Evolutionary conservation across 2,113 vertebrate species (phyloP), one percentile per base, ranked within the genome.

Genomic region (Oncorhynchus clarkii): DNA sequence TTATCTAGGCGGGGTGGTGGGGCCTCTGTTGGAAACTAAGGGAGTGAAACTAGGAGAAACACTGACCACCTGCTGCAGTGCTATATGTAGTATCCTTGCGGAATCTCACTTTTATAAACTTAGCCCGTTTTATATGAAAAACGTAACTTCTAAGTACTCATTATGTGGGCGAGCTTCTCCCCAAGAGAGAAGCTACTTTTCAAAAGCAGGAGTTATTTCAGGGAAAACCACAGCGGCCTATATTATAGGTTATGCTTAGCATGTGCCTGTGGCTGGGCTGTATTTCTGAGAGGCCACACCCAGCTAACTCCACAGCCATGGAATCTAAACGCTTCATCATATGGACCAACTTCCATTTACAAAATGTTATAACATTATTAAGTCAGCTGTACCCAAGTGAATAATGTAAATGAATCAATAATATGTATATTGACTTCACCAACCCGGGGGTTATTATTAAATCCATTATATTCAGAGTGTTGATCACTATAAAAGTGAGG

Each of bases 81-180:
- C 29, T 54, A 45, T 45, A 5, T 16, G 51, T 18, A 18, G 22
- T 16, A 62, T n/a, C n/a, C 11, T 62, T 2, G 14, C 29, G 26
- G 71, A 24, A 76, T 71, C 26, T 45, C 73, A 83, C 87, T 85
- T 85, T 20, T 79, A 83, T 71, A 29, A 54, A 54, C 16, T 5
- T 49, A n/a, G 20, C 68, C 83, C 14, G 16, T 66, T 66, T 9
- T 16, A 34, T 20, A 20, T 67, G 31, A 68, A 39, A 39, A 73
- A 71, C 82, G 79, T 60, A 70, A 78, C 54, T 80, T 80, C 82
- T 75, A 88, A 87, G 84, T 83, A 79, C 80, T 87, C 82, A 92
- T 93, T 92, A 92, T 92, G 91, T 90, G 89, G 90, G 87, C 75
- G 71, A 77, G 91, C 91, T 78, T 80, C 87, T 85, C 87, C 89